Percentiles rank a stretch among this genome's conserved stretches.
Evolutionary conservation across 2,888 invertebrate genomes (phyloP).

Genomic region (Temnothorax ravouxi): DNA sequence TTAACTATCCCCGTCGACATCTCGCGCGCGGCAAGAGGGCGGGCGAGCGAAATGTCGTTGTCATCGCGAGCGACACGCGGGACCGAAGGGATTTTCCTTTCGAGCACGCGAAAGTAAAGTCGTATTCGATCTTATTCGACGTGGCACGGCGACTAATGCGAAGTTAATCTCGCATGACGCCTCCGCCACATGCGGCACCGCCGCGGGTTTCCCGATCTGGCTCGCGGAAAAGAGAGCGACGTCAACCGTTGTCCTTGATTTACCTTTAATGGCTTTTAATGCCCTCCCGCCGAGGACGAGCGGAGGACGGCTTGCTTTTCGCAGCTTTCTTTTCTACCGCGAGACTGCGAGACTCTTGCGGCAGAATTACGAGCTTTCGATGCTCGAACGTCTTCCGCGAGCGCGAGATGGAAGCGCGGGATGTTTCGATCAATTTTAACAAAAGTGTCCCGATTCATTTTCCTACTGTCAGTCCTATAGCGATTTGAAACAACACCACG

Average conservation of each 20-base stretch:
- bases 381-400: not conserved
- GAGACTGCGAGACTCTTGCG: not conserved
- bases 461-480: not conserved
- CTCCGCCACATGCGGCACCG: conserved; percentile 12
- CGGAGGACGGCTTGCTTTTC: conserved; percentile 16
- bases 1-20: conserved; percentile 26
- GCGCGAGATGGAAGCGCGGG: not conserved
- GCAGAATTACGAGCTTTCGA: conserved; percentile 47
- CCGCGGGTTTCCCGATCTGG: conserved; percentile 31
- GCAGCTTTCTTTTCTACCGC: conserved; percentile 27
- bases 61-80: conserved; percentile 33
- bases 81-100: conserved; percentile 21
- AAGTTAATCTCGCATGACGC: conserved; percentile 45
- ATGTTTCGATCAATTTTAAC: conserved; percentile 16
- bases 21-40: not conserved
- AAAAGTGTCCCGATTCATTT: not conserved
- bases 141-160: conserved; percentile 43
- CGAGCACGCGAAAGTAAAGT: conserved; percentile 6
- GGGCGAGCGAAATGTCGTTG: conserved; percentile 20
- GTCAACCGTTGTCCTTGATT: conserved; percentile 64
- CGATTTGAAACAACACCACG: not conserved
- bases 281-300: conserved; percentile 49
- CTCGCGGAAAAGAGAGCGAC: conserved; percentile 46
- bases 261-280: conserved; percentile 71
- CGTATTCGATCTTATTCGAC: conserved; percentile 37